These are phyloP conservation scores for Drosophila infuscata DNA, from an alignment of 2,888 invertebrate genomes.

Conservation along the genomic window DNA sequence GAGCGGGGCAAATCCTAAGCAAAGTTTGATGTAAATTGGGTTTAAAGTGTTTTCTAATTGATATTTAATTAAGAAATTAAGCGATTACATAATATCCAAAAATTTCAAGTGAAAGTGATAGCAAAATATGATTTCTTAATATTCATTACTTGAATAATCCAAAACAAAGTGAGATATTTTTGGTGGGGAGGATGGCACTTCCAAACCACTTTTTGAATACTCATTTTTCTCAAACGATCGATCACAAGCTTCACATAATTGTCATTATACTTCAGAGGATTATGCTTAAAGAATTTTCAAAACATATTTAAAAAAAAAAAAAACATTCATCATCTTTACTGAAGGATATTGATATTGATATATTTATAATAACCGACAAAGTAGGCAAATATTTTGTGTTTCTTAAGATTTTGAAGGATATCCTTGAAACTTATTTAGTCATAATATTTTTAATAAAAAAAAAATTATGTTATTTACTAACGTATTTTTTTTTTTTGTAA, in stretches of 20 bases:
- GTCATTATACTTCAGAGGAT: not conserved
- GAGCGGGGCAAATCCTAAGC: not conserved
- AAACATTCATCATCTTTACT: not conserved
- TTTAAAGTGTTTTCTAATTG: not conserved
- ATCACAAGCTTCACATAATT: not conserved
- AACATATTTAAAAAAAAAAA: not conserved
- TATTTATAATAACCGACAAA: not conserved
- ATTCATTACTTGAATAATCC: not conserved
- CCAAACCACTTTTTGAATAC: not conserved
- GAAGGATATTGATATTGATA: not conserved
- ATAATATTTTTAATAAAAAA: not conserved
- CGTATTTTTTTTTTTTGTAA: not conserved
- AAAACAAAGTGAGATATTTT: not conserved
- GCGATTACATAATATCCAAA: not conserved
- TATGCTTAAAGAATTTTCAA: not conserved
- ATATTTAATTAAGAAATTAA: not conserved
- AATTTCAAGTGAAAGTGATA: not conserved
- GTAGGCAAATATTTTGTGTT: not conserved
- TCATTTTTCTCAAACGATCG: not conserved
- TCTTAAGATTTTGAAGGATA: too few relatives aligned
- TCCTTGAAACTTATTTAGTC: not conserved
- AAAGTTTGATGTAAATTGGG: not conserved
- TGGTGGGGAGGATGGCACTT: not conserved
- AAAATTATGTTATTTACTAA: not conserved
- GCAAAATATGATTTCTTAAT: not conserved